phyloP scores from a whole-genome alignment of 2,888 invertebrate species.

The Toxonevra muliebris region DNA sequence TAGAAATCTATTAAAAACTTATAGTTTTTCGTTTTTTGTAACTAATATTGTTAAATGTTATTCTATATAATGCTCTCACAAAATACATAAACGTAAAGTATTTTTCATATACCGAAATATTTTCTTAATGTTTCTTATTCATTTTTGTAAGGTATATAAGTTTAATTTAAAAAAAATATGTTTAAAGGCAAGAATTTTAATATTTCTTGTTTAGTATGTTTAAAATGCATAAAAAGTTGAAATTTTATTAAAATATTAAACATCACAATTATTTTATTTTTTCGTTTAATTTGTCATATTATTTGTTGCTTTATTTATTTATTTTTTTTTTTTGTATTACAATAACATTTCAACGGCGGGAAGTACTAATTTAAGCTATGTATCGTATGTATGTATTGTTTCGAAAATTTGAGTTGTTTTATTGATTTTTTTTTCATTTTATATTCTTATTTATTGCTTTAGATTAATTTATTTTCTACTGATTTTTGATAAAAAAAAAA shows the following conservation, averaged over 20 bases:
- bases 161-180: not conserved
- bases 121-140: not conserved
- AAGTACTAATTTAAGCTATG: constrained; percentile 49
- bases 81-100: constrained; percentile 10
- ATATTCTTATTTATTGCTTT: not conserved
- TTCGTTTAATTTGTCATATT: constrained; percentile 20
- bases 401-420: constrained; percentile 30
- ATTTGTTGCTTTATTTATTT: constrained; percentile 36
- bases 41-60: no score
- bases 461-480: not conserved
- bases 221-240: constrained; percentile 7
- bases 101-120: not conserved
- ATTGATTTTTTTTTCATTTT: constrained; percentile 13
- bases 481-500: no score
- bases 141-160: not conserved
- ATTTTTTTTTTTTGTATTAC: constrained; percentile 6
- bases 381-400: not conserved
- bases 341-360: constrained; percentile 52
- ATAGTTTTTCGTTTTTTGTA: no score
- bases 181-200: not conserved
- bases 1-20: no score
- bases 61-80: no score
- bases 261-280: constrained; percentile 32
- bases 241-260: constrained; percentile 21
- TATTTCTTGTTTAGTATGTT: not conserved